Evolutionary conservation across 2,888 invertebrate species (phyloP), one percentile per base, ranked within the genome.

Genomic region (Tridacna crocea): DNA sequence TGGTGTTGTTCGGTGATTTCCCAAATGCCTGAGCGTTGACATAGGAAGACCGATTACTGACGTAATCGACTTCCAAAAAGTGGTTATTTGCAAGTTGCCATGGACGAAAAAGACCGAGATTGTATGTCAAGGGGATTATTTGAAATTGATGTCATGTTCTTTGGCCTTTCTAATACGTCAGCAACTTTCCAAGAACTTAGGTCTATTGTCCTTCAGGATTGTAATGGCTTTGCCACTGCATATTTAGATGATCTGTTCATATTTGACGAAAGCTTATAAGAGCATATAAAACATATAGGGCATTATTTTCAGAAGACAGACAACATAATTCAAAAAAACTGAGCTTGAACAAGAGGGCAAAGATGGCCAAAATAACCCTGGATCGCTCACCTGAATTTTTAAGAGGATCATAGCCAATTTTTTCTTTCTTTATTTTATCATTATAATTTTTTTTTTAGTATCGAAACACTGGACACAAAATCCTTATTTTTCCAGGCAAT

Each of bases 21-120:
- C n/a, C n/a, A n/a, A n/a, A n/a, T n/a, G n/a, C n/a, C n/a, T n/a
- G n/a, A n/a, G n/a, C n/a, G n/a, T n/a, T n/a, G n/a, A n/a, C n/a
- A n/a, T n/a, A n/a, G n/a, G n/a, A n/a, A n/a, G n/a, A n/a, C n/a
- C n/a, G n/a, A n/a, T n/a, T n/a, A n/a, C n/a, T n/a, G n/a, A n/a
- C n/a, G n/a, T n/a, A n/a, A n/a, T n/a, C n/a, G n/a, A n/a, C n/a
- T n/a, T n/a, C n/a, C n/a, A 15, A 72, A 72, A 17, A 51, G 47
- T 17, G 82, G 85, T 0, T 87, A 79, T 70, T 87, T 83, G 83
- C 80, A 83, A 51, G 75, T 88, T 15, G 26, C 48, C 4, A 76
- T 87, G 66, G 74, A 80, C 10, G 73, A 80, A 19, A 47, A 60
- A 19, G 84, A 87, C 65, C 80, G 72, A 70, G 75, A 81, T 85